Percentiles rank a stretch among this genome's conserved stretches.
Conservation (phyloP, 2,888 invertebrate species). For the Halocaridina rubra region DNA sequence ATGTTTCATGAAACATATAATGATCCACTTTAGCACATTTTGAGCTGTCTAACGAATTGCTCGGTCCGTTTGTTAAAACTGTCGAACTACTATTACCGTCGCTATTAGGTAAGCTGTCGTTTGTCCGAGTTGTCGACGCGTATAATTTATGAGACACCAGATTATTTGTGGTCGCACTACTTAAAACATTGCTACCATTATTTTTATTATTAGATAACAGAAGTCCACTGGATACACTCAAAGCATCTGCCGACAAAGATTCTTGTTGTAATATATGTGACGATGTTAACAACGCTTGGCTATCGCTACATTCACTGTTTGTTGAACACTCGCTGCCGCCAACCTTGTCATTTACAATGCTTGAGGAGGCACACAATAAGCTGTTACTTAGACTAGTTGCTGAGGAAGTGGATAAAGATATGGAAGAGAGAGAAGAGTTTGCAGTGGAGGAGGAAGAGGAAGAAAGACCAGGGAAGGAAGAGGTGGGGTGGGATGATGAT, state of each 20-base stretch:
- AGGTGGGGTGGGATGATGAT: slow-evolving; percentile 19
- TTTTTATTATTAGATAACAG: slow-evolving; percentile 52
- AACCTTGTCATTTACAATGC: slow-evolving; percentile 44
- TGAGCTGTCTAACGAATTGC: slow-evolving; percentile 53
- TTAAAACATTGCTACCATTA: slow-evolving; percentile 55
- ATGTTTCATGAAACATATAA: slow-evolving; percentile 58
- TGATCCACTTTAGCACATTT: slow-evolving; percentile 59
- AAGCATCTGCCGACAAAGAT: slow-evolving; percentile 44
- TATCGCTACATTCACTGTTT: slow-evolving; percentile 41
- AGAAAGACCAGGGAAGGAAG: slow-evolving; percentile 32
- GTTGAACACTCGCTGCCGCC: slow-evolving; percentile 51
- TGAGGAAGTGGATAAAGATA: slow-evolving; percentile 38
- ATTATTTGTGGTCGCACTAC: slow-evolving; percentile 56
- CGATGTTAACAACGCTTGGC: slow-evolving; percentile 37
- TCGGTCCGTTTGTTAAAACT: slow-evolving; percentile 55
- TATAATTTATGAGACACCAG: slow-evolving; percentile 56
- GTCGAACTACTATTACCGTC: slow-evolving; percentile 49
- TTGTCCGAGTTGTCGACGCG: slow-evolving; percentile 45
- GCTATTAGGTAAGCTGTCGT: slow-evolving; percentile 53
- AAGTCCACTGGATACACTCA: slow-evolving; percentile 50
- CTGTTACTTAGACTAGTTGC: slow-evolving; percentile 62
- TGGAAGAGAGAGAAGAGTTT: background rate
- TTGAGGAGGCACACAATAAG: slow-evolving; percentile 57
- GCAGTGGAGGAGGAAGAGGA: slow-evolving; percentile 26
- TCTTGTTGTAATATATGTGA: slow-evolving; percentile 44